A percentile compares a stretch with the other conserved stretches of the same genome.
Conservation (phyloP, 1,140 invertebrate species). For the Zeugodacus cucurbitae region DNA sequence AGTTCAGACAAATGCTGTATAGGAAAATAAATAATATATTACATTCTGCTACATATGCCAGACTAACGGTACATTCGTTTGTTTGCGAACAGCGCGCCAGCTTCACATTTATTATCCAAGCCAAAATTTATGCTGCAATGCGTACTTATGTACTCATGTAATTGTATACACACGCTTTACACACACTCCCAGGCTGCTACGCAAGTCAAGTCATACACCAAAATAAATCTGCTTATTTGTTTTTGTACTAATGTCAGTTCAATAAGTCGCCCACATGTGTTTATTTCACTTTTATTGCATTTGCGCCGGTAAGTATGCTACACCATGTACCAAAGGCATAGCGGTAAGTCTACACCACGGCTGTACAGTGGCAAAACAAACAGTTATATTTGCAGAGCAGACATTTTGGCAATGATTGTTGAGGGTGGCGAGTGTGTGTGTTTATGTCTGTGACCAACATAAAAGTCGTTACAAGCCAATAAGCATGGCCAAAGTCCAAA, state of each 20-base stretch:
- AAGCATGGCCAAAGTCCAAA: background rate
- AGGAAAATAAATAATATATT: too few relatives aligned
- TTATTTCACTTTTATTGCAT: conserved; percentile 17
- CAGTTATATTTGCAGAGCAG: too few relatives aligned
- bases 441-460: background rate
- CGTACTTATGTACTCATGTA: background rate
- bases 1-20: too few relatives aligned
- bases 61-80: too few relatives aligned
- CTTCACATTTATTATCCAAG: background rate
- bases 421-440: background rate
- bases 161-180: background rate
- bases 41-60: too few relatives aligned
- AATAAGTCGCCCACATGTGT: background rate
- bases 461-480: conserved; percentile 18
- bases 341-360: background rate
- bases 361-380: background rate
- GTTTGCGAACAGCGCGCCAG: background rate
- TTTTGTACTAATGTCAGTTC: background rate
- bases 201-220: background rate
- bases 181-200: background rate
- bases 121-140: background rate
- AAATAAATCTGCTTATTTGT: background rate
- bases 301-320: conserved; percentile 3
- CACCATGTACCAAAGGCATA: background rate
- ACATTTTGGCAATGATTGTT: background rate